phyloP scores from a whole-genome alignment of 2,113 vertebrate species.

The Catagonus wagneri region DNA sequence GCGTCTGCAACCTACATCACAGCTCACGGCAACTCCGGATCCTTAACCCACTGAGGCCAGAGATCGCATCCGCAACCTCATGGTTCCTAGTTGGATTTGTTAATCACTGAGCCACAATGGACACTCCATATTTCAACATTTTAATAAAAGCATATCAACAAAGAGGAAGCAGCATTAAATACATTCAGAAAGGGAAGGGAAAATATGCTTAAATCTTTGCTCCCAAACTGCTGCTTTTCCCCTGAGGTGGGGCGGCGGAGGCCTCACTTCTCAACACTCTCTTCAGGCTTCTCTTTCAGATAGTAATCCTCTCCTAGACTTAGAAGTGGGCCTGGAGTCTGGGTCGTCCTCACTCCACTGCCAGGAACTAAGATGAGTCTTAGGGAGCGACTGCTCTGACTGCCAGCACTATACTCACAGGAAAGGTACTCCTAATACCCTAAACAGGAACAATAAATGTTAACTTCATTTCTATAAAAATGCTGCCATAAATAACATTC shows the following conservation, averaged over 20 bases:
- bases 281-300: background rate
- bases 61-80: too few relatives aligned
- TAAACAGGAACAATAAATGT: background rate
- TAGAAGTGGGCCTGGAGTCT: background rate
- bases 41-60: too few relatives aligned
- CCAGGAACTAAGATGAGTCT: background rate
- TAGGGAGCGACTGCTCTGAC: background rate
- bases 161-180: background rate
- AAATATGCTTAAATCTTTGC: background rate
- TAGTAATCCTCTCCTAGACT: background rate
- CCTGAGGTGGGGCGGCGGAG: background rate
- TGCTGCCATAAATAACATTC: slow-evolving; percentile 17
- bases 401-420: background rate
- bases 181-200: background rate
- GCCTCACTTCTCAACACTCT: background rate
- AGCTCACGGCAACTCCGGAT: too few relatives aligned
- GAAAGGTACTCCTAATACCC: background rate
- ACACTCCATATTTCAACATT: too few relatives aligned
- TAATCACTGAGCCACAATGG: too few relatives aligned
- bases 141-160: background rate
- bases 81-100: too few relatives aligned
- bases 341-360: background rate
- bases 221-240: background rate
- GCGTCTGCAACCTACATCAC: too few relatives aligned
- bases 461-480: slow-evolving; percentile 34